Evolutionary conservation across 1,140 invertebrate species (phyloP).

Genomic region (Drosophila eugracilis): DNA sequence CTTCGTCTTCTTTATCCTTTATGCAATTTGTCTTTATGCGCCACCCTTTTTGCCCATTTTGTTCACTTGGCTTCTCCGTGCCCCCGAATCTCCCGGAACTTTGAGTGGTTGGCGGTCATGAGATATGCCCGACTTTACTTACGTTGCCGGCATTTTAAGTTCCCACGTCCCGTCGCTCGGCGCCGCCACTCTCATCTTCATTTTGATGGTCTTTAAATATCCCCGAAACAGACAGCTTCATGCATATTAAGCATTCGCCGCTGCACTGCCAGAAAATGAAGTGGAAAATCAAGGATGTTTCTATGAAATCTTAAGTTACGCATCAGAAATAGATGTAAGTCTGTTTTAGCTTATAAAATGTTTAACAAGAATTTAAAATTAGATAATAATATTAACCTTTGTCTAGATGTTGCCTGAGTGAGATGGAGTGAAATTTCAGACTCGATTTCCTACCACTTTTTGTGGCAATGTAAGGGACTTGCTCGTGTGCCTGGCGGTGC

Average conservation of each 20-base stretch:
- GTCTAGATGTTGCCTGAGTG: too few species aligned
- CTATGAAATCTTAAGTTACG: too few species aligned
- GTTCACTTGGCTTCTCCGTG: conserved; percentile 40
- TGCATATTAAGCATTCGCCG: conserved; percentile 50
- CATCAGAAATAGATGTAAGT: too few species aligned
- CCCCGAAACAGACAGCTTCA: conserved; percentile 34
- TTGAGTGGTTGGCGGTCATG: conserved; percentile 55
- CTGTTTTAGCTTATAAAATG: too few species aligned
- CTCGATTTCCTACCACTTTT: not conserved
- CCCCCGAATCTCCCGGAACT: conserved; percentile 26
- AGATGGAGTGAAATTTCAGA: too few species aligned
- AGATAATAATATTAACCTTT: too few species aligned
- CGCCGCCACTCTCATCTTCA: conserved; percentile 12
- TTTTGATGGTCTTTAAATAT: conserved; percentile 67
- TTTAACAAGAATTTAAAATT: too few species aligned
- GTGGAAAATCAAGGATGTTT: not conserved
- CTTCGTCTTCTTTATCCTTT: conserved; percentile 49
- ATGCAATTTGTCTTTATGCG: conserved; percentile 68
- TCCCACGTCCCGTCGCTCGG: conserved; percentile 19
- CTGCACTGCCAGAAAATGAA: conserved; percentile 10
- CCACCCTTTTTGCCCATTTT: conserved; percentile 39
- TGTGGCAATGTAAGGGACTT: conserved; percentile 12
- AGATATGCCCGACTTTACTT: conserved; percentile 54
- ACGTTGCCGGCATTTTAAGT: conserved; percentile 55
- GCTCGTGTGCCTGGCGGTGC: not conserved